phyloP scores from a whole-genome alignment of 2,797 vertebrate genomes.

The Bradypodion ventrale region DNA sequence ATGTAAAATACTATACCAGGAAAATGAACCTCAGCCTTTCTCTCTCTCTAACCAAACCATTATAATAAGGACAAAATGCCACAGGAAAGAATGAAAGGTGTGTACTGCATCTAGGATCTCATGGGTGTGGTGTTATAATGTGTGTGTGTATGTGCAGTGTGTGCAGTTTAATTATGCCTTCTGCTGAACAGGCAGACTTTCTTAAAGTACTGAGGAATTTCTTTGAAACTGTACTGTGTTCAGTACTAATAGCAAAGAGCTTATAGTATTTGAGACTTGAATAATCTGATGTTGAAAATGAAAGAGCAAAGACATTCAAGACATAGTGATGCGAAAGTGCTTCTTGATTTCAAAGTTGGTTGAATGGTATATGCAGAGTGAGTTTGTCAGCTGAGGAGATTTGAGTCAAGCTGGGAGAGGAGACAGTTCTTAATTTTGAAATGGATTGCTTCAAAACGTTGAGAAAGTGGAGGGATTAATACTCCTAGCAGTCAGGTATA shows the following conservation, averaged over 20 bases:
- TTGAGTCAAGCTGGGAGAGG: neutral
- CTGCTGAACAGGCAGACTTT: neutral
- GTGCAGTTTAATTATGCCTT: neutral
- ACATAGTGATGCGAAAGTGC: neutral
- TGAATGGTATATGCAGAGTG: neutral
- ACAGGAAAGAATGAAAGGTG: constrained; percentile 15
- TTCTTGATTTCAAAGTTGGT: neutral
- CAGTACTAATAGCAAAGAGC: neutral
- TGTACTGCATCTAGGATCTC: constrained; percentile 15
- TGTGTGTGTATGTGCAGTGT: constrained; percentile 6
- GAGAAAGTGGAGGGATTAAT: constrained; percentile 2
- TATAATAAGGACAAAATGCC: neutral
- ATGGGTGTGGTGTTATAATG: constrained; percentile 4
- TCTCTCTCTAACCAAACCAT: neutral
- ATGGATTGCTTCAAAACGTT: neutral
- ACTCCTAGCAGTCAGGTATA: neutral
- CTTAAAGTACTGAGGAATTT: constrained; percentile 1
- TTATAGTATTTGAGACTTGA: neutral
- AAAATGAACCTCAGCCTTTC: neutral
- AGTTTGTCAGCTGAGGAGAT: neutral
- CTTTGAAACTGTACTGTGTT: neutral
- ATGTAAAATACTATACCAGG: neutral
- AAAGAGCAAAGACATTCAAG: neutral
- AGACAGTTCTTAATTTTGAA: constrained; percentile 19
- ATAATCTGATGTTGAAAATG: neutral